phyloP scores from a whole-genome alignment of 2,888 invertebrate species.

The Pimpla rufipes region DNA sequence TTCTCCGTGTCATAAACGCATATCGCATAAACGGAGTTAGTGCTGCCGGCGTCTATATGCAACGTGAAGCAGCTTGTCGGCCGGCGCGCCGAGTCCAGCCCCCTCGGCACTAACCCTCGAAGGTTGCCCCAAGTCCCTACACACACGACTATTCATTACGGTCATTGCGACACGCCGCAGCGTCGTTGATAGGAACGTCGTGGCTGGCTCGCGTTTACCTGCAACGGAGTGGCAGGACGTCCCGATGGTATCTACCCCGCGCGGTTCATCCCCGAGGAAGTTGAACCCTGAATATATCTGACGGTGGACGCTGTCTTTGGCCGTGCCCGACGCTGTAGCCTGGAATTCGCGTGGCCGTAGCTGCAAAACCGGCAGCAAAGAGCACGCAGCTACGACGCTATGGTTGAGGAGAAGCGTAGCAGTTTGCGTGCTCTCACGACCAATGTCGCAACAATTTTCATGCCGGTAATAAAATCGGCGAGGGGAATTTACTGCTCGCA shows the following conservation, averaged over 20 bases:
- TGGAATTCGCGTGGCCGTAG: neutral
- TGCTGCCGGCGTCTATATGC: neutral
- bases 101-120: neutral
- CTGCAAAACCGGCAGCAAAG: constrained; percentile 21
- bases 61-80: neutral
- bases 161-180: constrained; percentile 50
- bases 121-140: constrained; percentile 21
- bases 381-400: neutral
- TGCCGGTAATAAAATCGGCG: constrained; percentile 62
- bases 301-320: neutral
- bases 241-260: neutral
- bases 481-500: constrained; percentile 57
- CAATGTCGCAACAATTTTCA: constrained; percentile 64
- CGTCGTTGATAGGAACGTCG: constrained; percentile 47
- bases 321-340: neutral
- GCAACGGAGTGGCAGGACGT: neutral
- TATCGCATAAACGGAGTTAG: neutral
- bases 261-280: neutral
- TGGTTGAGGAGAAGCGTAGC: too few relatives aligned
- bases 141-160: constrained; percentile 32
- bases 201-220: neutral
- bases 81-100: neutral
- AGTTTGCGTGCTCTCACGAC: constrained; percentile 35
- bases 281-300: neutral
- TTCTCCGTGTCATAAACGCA: neutral